Evolutionary conservation across 37 sponge, comb jelly and placozoan species (phyloP), one percentile per base, ranked within the genome.

Genomic region (Crambe crambe): DNA sequence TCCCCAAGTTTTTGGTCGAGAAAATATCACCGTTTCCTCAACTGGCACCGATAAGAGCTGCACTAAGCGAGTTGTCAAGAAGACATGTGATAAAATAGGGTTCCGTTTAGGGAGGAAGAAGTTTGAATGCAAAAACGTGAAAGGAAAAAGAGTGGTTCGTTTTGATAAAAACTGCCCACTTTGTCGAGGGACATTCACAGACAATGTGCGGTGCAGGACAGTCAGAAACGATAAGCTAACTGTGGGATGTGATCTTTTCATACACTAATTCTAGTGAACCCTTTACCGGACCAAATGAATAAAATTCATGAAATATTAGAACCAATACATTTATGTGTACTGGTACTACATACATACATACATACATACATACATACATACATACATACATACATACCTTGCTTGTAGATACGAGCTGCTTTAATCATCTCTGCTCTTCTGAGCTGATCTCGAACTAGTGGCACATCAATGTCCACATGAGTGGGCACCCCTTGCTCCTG

Each of bases 361-460:
- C n/a, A n/a, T n/a, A n/a, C n/a, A n/a, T n/a, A n/a, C n/a, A n/a
- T n/a, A n/a, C n/a, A n/a, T n/a, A n/a, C n/a, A n/a, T n/a, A n/a
- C n/a, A n/a, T n/a, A n/a, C n/a, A n/a, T n/a, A n/a, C n/a, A n/a
- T n/a, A n/a, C n/a, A n/a, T 58, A 93, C 97, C 98, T 93, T 98
- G 96, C 57, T 96, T 91, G 93, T 90, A 94, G 0, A 99, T 88
- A 37, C 99, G 64, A 21, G 98, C 90, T 17, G 95, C 95, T 38
- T 96, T 90, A 20, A 99, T 70, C 9, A 99, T 65, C 62, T 96
- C 97, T 27, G 90, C 86, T 42, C 89, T 74, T 67, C 76, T 76
- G 42, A 99, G 43, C 87, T 99, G 99, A 9, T 75, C 71, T 39
- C 95, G 58, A 40, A 99, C 93, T 29, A 96, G 88, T 25, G 97